A percentile compares a stretch with the other conserved stretches of the same genome.
Conservation (phyloP, 2,113 vertebrate genomes). For the Orientallactaga bullata region DNA sequence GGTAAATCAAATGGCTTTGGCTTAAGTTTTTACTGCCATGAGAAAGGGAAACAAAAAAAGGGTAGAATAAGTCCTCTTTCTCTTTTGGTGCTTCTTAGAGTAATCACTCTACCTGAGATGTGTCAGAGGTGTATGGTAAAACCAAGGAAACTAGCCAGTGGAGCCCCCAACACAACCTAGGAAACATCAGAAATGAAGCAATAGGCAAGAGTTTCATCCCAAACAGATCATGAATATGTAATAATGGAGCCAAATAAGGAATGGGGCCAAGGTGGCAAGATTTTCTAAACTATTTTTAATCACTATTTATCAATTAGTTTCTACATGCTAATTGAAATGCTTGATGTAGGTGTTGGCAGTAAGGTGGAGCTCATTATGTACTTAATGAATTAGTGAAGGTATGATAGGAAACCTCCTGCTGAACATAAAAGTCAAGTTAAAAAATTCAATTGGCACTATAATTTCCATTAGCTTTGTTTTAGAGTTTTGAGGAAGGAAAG, state of each 20-base stretch:
- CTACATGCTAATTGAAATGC: background rate
- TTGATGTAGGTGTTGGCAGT: background rate
- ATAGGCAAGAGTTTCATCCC: background rate
- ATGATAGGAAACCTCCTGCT: background rate
- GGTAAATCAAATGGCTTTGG: background rate
- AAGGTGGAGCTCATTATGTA: background rate
- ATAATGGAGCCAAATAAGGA: background rate
- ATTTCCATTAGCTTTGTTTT: background rate
- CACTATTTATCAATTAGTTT: slow-evolving; percentile 1
- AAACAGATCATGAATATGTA: background rate
- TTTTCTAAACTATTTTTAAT: background rate
- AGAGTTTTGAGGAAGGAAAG: background rate
- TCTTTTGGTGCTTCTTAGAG: background rate
- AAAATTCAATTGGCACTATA: background rate
- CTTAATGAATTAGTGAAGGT: background rate
- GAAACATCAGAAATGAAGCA: background rate
- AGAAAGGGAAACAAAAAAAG: background rate
- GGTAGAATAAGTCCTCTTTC: background rate
- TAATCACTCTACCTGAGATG: background rate
- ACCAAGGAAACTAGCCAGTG: background rate
- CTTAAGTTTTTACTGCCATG: background rate
- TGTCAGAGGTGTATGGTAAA: background rate
- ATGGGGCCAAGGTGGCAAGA: background rate
- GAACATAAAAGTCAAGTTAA: background rate
- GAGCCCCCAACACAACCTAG: background rate